Evolutionary conservation across 2,888 invertebrate species (phyloP), one percentile per base, ranked within the genome.

Genomic region (Apotomis betuletana): DNA sequence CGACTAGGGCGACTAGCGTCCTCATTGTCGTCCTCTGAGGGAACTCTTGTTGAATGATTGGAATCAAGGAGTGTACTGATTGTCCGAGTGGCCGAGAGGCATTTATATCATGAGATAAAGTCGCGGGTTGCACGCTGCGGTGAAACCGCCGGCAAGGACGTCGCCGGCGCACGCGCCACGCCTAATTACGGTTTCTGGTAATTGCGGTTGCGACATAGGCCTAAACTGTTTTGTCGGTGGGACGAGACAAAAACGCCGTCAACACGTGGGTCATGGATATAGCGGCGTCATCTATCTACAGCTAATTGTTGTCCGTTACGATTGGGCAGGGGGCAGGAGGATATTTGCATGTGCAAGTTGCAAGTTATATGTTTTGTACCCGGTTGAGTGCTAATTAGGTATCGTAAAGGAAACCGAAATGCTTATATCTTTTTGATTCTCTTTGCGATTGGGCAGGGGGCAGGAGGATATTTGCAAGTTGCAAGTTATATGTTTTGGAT

Each of bases 81-180:
- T 84, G 81, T 79, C 75, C 80, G 78, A 77, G 81, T 78, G 81
- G 77, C 80, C 77, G 86, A 84, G 84, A 82, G 84, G 88, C 88
- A 90, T 93, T 93, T 93, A 92, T 92, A 92, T 78, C 78, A 77
- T 80, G 87, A 85, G 86, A 86, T 86, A 85, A 85, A 85, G 83
- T 86, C 83, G 86, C 84, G 83, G 88, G 88, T 90, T 90, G 86
- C 88, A 83, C 80, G 8, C 49, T 49, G 49, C 49, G 85, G 93
- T 91, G 93, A 93, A 93, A 93, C 89, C 91, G 85, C 82, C 83
- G 88, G 81, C 92, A 93, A 93, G 93, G 93, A 93, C 92, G 85
- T 83, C 82, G 83, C 83, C 83, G 81, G 76, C 81, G 78, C 81
- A 80, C 86, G 86, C 87, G 90, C 87, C 84, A 87, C 91, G 88